Evolutionary conservation across 2,888 invertebrate genomes (phyloP), one percentile per base, ranked within the genome.

Genomic region (Pammene aurita): DNA sequence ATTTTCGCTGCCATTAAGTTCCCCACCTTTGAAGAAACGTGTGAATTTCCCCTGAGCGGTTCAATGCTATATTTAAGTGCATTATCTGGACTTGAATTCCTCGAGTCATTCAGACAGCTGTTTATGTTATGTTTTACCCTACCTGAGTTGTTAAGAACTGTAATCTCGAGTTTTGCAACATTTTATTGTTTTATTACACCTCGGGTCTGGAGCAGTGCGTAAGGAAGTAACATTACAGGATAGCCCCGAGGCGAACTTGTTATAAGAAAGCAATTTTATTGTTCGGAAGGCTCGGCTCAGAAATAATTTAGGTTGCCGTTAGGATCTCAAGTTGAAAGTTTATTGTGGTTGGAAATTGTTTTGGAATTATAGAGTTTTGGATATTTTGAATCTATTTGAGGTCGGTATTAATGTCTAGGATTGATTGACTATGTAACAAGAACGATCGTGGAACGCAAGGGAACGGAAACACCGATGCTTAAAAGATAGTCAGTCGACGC

Each of bases 201-300:
- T 71, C 73, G 70, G 71, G 74, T 77, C 75, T 72, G 67, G 63
- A 42, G 73, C 70, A 76, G 77, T 81, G 79, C 82, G 84, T 83
- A 82, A 82, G 83, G 77, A 82, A 82, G 81, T 77, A 81, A 81
- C 78, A 79, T 81, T 81, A 82, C 80, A 71, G 78, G 74, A 79
- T 80, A 77, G 83, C 83, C 83, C 77, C 77, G 72, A 78, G 82
- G 79, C 72, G 73, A 76, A 77, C 81, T 77, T 80, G 83, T 82
- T 85, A 84, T 85, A 88, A 87, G 83, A 85, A 85, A 81, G 78
- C 80, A 79, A 86, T 85, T 88, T 88, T 87, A 87, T 84, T 82
- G 83, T 82, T 81, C 81, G 78, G 77, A 76, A 81, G 79, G 80
- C 79, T 80, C 78, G 80, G 76, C 80, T 81, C 74, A 75, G 78